phyloP scores from a whole-genome alignment of 2,888 invertebrate genomes.

The Sarcophaga subvicina region DNA sequence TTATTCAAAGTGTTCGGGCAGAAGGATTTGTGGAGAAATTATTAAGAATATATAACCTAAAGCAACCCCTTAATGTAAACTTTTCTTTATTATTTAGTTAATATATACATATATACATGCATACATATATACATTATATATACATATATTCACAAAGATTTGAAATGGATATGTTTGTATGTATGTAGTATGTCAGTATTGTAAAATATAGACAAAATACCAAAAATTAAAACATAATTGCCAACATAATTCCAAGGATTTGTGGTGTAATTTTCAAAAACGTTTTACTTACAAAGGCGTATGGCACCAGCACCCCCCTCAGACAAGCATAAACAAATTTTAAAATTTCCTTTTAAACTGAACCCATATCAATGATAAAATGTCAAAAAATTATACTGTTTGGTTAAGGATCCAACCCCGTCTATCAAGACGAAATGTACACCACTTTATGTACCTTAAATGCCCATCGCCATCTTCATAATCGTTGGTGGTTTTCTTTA shows the following conservation, averaged over 20 bases:
- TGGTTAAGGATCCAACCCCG: conserved; percentile 32
- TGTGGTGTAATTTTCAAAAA: conserved; percentile 19
- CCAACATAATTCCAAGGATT: conserved; percentile 4
- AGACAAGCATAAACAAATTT: conserved; percentile 3
- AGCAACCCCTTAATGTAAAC: background rate
- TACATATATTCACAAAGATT: no score
- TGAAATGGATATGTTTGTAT: background rate
- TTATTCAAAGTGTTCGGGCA: background rate
- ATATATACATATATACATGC: background rate
- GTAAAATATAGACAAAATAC: conserved; percentile 5
- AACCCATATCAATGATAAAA: conserved; percentile 63
- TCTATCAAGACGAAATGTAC: conserved; percentile 16
- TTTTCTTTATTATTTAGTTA: background rate
- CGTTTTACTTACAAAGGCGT: background rate
- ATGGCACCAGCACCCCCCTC: background rate
- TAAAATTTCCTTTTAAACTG: background rate
- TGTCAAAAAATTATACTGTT: conserved; percentile 54
- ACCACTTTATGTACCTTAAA: background rate
- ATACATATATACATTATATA: background rate
- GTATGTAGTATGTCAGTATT: background rate
- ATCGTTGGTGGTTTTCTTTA: background rate
- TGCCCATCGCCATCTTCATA: background rate
- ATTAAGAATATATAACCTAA: background rate
- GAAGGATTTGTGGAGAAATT: background rate
- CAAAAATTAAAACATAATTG: conserved; percentile 41